phyloP scores from a whole-genome alignment of 1,140 invertebrate genomes.

The Drosophila bocqueti region DNA sequence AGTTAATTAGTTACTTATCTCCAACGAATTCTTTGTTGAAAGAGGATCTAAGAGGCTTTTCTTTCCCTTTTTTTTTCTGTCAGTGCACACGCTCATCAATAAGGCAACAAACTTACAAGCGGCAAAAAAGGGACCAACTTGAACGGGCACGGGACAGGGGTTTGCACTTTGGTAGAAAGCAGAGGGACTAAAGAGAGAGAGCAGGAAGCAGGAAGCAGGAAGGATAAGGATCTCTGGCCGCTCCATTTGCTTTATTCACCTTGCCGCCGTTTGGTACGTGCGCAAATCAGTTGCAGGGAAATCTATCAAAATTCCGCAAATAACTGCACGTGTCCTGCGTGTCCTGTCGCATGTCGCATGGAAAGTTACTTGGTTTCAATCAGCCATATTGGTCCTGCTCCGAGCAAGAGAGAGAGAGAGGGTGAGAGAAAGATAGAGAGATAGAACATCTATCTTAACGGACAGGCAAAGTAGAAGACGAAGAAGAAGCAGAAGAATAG shows the following conservation, averaged over 20 bases:
- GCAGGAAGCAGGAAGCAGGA: constrained; percentile 1
- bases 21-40: background rate
- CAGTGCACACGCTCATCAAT: constrained; percentile 27
- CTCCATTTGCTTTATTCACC: constrained; percentile 62
- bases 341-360: constrained; percentile 31
- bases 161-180: constrained; percentile 41
- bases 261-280: constrained; percentile 38
- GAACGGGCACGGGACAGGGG: constrained; percentile 31
- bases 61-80: constrained; percentile 1
- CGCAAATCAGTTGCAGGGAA: constrained; percentile 70
- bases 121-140: background rate
- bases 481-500: background rate
- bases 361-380: constrained; percentile 72
- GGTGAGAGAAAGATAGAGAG: background rate
- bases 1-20: constrained; percentile 10
- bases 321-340: constrained; percentile 66
- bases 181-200: background rate
- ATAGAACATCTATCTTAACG: constrained; percentile 29
- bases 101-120: constrained; percentile 32
- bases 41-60: background rate
- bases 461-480: background rate
- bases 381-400: constrained; percentile 39
- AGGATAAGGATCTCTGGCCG: constrained; percentile 36
- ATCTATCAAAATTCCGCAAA: constrained; percentile 82
- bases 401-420: background rate